phyloP scores from a whole-genome alignment of 2,113 vertebrate species.

The Terrapene triunguis region DNA sequence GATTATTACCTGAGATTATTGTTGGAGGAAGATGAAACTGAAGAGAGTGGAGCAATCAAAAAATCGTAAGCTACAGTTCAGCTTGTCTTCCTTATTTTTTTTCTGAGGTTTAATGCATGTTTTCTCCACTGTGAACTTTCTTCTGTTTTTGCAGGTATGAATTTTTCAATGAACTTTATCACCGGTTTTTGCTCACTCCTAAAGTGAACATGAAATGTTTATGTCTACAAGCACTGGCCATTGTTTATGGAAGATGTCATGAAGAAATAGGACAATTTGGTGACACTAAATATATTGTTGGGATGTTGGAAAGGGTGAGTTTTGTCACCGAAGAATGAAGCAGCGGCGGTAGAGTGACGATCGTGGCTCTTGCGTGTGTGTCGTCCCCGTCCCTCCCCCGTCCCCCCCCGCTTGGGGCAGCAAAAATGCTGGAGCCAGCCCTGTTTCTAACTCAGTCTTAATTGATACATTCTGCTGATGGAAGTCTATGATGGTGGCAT shows the following conservation, averaged over 20 bases:
- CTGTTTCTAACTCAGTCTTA: not conserved
- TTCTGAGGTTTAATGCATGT: not conserved
- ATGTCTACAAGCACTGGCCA: constrained; percentile 96
- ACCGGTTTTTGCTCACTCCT: constrained; percentile 97
- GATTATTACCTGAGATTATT: constrained; percentile 97
- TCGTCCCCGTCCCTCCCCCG: too few species aligned
- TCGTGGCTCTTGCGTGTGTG: too few species aligned
- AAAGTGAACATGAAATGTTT: constrained; percentile 99
- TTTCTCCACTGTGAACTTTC: constrained; percentile 35
- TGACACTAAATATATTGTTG: constrained; percentile 97
- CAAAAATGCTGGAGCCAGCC: too few species aligned
- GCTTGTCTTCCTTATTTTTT: not conserved
- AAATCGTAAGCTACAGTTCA: constrained; percentile 90
- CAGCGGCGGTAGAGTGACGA: too few species aligned
- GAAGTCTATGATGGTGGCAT: not conserved
- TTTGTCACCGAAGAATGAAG: not conserved
- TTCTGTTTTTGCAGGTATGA: constrained; percentile 86
- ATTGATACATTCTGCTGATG: not conserved
- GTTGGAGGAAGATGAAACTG: constrained; percentile 95
- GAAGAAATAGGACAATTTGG: constrained; percentile 97
- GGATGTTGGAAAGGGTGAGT: constrained; percentile 97
- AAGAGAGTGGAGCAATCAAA: constrained; percentile 94
- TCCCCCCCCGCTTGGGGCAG: too few species aligned
- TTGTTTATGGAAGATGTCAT: constrained; percentile 96
- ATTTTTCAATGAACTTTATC: constrained; percentile 99